A percentile compares a stretch with the other conserved stretches of the same genome.
Conservation (phyloP, 2,797 vertebrate genomes). For the Myiothlypis chrysogaster region DNA sequence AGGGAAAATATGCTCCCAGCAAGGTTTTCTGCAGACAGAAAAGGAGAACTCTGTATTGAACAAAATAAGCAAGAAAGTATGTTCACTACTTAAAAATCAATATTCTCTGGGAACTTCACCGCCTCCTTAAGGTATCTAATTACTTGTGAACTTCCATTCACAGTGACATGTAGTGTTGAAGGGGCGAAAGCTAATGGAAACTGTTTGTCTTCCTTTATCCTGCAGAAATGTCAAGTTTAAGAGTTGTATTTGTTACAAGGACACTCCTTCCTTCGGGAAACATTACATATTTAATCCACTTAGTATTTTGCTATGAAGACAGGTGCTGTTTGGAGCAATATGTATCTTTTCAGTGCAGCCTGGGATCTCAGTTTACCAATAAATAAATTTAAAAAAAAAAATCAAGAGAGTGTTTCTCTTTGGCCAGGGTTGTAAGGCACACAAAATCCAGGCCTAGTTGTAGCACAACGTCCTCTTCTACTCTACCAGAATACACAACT, state of each 20-base stretch:
- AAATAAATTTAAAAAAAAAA: not conserved
- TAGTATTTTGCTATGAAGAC: not conserved
- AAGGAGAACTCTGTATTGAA: not conserved
- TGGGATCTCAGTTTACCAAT: not conserved
- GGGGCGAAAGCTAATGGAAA: not conserved
- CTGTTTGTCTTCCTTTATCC: not conserved
- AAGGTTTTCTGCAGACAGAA: not conserved
- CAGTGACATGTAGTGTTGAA: not conserved
- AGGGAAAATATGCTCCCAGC: not conserved
- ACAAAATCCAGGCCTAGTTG: not conserved
- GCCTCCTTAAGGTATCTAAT: not conserved
- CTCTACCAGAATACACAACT: not conserved
- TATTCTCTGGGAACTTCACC: not conserved
- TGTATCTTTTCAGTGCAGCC: not conserved
- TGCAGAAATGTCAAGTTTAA: not conserved
- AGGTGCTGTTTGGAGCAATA: not conserved
- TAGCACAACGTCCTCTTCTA: not conserved
- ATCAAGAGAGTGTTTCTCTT: not conserved
- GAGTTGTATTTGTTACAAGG: not conserved
- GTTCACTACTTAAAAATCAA: not conserved
- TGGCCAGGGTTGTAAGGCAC: not conserved
- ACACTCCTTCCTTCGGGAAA: not conserved
- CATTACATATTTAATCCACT: not conserved
- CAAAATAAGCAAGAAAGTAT: not conserved
- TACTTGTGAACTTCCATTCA: constrained; percentile 25